These are phyloP conservation scores for Gymnosoma rotundatum DNA, from an alignment of 2,888 invertebrate species.

Conservation along the genomic window DNA sequence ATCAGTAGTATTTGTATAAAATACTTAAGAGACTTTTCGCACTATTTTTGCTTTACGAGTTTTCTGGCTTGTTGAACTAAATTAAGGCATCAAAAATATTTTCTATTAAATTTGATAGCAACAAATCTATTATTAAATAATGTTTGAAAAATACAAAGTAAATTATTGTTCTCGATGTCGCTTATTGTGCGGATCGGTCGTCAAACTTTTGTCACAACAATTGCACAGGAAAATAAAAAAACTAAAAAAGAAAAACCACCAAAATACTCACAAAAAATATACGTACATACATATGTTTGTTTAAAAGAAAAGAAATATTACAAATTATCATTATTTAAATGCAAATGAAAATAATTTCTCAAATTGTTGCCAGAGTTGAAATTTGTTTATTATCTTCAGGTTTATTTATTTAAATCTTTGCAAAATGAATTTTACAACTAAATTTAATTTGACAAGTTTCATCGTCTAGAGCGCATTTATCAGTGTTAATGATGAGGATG, in stretches of 20 bases:
- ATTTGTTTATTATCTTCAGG: constrained; percentile 18
- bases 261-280: no score
- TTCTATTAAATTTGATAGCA: constrained; percentile 50
- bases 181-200: constrained; percentile 21
- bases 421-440: constrained; percentile 34
- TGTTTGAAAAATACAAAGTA: neutral
- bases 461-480: constrained; percentile 20
- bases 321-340: constrained; percentile 67
- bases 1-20: neutral
- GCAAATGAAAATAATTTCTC: constrained; percentile 67
- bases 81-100: constrained; percentile 46
- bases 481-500: constrained; percentile 33
- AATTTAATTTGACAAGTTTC: constrained; percentile 47
- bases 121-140: constrained; percentile 12
- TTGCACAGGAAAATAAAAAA: constrained; percentile 22
- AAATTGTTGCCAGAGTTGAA: constrained; percentile 48
- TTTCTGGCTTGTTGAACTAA: constrained; percentile 44
- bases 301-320: constrained; percentile 43
- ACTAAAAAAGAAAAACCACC: no score
- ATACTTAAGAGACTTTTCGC: neutral
- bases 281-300: neutral
- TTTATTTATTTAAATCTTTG: constrained; percentile 23
- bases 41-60: neutral
- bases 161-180: constrained; percentile 9
- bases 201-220: constrained; percentile 67